Conservation (phyloP, 30 jellyfish, hydroid and myxozoan species). For the Turritopsis dohrnii region DNA sequence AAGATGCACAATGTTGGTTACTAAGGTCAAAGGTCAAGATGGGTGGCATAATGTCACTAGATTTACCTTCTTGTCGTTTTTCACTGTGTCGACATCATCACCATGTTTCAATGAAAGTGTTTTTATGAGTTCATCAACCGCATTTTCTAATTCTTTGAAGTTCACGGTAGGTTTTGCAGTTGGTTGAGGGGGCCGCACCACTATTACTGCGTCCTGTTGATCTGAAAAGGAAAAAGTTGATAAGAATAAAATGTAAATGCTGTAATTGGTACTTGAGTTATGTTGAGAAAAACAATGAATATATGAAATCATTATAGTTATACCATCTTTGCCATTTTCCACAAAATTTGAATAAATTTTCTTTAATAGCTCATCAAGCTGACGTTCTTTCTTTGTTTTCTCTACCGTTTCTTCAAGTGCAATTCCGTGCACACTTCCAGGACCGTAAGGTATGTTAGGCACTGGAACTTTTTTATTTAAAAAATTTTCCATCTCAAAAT, state of each 20-base stretch:
- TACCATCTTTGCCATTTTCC: background rate
- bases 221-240: background rate
- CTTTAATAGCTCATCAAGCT: background rate
- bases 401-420: background rate
- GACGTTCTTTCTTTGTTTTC: background rate
- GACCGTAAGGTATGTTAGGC: background rate
- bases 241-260: too few relatives aligned
- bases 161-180: background rate
- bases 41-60: background rate
- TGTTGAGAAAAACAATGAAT: too few relatives aligned
- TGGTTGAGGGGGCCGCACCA: background rate
- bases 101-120: background rate
- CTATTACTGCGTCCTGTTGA: background rate
- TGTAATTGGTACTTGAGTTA: too few relatives aligned
- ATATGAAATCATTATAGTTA: too few relatives aligned
- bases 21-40: background rate
- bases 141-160: background rate
- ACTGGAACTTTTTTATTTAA: background rate
- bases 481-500: background rate
- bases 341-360: background rate
- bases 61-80: background rate
- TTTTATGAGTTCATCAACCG: background rate
- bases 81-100: background rate
- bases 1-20: too few relatives aligned
- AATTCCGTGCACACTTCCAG: background rate